These are phyloP conservation scores for Ellobium chinense DNA, from an alignment of 2,888 invertebrate genomes.

Conservation along the genomic window DNA sequence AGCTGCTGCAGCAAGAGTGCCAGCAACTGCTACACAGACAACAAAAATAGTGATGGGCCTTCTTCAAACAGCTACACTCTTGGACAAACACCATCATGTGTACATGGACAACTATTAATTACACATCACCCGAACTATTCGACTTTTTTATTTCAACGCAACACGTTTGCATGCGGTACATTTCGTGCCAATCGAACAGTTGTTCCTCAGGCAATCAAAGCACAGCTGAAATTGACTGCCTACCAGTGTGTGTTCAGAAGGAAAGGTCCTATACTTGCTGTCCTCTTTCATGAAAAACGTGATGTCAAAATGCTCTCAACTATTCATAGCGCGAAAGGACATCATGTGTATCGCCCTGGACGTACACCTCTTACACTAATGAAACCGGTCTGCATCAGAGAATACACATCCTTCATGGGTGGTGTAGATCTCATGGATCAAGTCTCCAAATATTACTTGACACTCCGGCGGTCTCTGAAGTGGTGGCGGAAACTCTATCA, in stretches of 20 bases:
- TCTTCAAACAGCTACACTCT: not conserved
- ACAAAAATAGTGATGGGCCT: not conserved
- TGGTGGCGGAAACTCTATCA: conserved; percentile 24
- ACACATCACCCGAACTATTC: not conserved
- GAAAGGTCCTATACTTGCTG: not conserved
- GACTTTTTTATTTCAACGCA: not conserved
- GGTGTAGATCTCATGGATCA: conserved; percentile 3
- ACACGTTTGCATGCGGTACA: not conserved
- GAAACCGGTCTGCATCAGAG: not conserved
- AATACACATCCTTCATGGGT: not conserved
- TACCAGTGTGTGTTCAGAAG: conserved; percentile 6
- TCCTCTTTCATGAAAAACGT: not conserved
- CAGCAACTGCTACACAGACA: not conserved
- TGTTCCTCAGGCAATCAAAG: not conserved
- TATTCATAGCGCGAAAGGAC: not conserved
- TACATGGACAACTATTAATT: not conserved
- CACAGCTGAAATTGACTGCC: not conserved
- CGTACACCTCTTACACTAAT: not conserved
- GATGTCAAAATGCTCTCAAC: conserved; percentile 5
- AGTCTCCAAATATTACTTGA: not conserved
- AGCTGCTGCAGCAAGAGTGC: not conserved
- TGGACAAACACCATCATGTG: not conserved
- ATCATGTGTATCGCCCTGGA: not conserved
- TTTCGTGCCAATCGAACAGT: not conserved
- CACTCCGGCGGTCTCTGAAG: conserved; percentile 1